Conservation (phyloP, 2,113 vertebrate genomes). For the Dicerorhinus sumatrensis region DNA sequence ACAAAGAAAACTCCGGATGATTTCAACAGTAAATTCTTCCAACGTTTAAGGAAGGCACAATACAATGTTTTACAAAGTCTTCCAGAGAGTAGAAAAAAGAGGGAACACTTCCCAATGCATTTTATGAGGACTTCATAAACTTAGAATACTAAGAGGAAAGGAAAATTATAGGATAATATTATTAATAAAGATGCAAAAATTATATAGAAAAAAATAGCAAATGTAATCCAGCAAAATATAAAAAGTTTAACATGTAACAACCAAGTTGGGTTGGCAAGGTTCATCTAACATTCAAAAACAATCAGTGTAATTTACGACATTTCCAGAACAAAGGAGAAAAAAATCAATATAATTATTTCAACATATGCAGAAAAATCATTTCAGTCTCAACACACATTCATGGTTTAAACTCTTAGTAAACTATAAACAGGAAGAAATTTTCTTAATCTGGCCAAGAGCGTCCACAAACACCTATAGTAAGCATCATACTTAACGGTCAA, state of each 20-base stretch:
- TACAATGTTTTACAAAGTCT: background rate
- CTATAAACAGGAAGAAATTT: background rate
- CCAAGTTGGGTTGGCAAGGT: background rate
- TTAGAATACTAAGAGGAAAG: background rate
- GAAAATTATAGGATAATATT: background rate
- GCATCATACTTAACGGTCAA: background rate
- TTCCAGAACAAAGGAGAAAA: background rate
- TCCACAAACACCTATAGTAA: background rate
- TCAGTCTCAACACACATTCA: background rate
- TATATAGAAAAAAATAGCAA: background rate
- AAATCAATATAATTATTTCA: background rate
- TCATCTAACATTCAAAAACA: constrained; percentile 8
- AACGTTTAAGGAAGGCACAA: background rate
- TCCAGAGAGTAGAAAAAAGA: background rate
- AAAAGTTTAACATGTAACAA: background rate
- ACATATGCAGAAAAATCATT: background rate
- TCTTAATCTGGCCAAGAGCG: background rate
- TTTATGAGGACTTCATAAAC: background rate
- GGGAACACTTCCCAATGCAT: background rate
- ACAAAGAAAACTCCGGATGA: background rate
- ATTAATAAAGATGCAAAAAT: background rate
- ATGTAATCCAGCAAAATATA: constrained; percentile 23
- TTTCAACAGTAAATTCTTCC: background rate
- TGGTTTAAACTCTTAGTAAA: background rate
- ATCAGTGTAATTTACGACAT: background rate